A percentile compares a stretch with the other conserved stretches of the same genome.
These are phyloP conservation scores for Spisula solida DNA, from an alignment of 2,888 invertebrate genomes.

Conservation along the genomic window DNA sequence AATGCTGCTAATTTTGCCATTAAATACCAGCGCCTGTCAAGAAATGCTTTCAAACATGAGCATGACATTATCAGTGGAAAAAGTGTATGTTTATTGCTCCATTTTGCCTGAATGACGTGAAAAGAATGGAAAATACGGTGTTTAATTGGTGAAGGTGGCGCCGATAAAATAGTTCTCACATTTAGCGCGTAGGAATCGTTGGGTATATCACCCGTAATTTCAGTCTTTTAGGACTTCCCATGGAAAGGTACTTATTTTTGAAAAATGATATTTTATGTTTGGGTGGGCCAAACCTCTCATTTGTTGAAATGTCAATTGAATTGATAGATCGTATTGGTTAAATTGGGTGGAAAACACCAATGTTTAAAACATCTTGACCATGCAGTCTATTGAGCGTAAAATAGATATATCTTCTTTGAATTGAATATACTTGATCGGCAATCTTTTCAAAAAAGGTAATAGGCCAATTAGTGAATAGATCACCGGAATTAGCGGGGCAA, in stretches of 20 bases:
- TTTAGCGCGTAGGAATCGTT: conserved; percentile 9
- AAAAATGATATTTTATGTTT: conserved; percentile 55
- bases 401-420: conserved; percentile 64
- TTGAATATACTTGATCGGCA: conserved; percentile 49
- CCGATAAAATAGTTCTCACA: conserved; percentile 42
- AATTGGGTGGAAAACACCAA: conserved; percentile 70
- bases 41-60: not conserved
- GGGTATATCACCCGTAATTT: not conserved
- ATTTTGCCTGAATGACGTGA: conserved; percentile 44
- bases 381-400: conserved; percentile 38
- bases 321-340: conserved; percentile 62
- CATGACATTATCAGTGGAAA: conserved; percentile 31
- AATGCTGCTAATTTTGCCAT: conserved; percentile 55
- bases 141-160: conserved; percentile 39
- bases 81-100: conserved; percentile 47
- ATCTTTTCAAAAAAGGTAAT: conserved; percentile 60
- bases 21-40: conserved; percentile 47
- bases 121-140: conserved; percentile 27
- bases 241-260: conserved; percentile 45
- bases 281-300: conserved; percentile 64
- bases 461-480: conserved; percentile 64
- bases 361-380: conserved; percentile 67
- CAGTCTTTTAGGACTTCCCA: conserved; percentile 1
- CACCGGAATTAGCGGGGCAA: conserved; percentile 50
- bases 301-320: conserved; percentile 53